Conservation (phyloP, 1,140 invertebrate genomes). For the Trichogramma pretiosum region DNA sequence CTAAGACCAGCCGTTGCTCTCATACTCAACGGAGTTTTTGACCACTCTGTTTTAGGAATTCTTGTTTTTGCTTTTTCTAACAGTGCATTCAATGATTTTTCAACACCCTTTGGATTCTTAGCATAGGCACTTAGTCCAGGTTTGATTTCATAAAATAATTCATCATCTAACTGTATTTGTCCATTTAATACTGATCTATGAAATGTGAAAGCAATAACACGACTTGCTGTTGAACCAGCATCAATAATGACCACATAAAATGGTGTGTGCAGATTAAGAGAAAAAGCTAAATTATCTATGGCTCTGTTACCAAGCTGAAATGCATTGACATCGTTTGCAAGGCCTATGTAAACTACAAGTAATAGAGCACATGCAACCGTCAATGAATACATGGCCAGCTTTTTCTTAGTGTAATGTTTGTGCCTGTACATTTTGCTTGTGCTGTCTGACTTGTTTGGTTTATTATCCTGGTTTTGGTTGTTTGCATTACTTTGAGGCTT, state of each 20-base stretch:
- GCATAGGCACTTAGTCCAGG: constrained; percentile 83
- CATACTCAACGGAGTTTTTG: constrained; percentile 66
- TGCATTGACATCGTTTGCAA: constrained; percentile 34
- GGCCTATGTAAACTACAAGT: constrained; percentile 33
- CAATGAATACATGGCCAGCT: background rate
- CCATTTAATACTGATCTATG: constrained; percentile 59
- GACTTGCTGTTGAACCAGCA: constrained; percentile 89
- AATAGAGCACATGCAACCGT: constrained; percentile 6
- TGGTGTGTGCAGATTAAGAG: constrained; percentile 45
- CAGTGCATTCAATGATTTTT: constrained; percentile 61
- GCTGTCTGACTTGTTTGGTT: background rate
- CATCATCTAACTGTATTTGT: constrained; percentile 64
- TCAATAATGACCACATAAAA: constrained; percentile 91
- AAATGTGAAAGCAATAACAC: constrained; percentile 85
- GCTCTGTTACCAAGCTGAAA: constrained; percentile 32
- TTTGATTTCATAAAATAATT: constrained; percentile 75
- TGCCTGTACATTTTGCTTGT: background rate
- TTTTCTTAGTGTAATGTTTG: background rate
- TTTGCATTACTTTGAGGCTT: no score
- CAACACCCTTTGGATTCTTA: constrained; percentile 66
- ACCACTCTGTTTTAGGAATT: constrained; percentile 66
- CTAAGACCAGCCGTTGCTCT: constrained; percentile 88
- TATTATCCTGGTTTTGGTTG: no score
- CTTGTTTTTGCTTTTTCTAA: constrained; percentile 67
- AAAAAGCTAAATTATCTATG: constrained; percentile 36